Base-by-base conservation (phyloP, 1,140 invertebrate genomes). In the Brachionus rubens region DNA sequence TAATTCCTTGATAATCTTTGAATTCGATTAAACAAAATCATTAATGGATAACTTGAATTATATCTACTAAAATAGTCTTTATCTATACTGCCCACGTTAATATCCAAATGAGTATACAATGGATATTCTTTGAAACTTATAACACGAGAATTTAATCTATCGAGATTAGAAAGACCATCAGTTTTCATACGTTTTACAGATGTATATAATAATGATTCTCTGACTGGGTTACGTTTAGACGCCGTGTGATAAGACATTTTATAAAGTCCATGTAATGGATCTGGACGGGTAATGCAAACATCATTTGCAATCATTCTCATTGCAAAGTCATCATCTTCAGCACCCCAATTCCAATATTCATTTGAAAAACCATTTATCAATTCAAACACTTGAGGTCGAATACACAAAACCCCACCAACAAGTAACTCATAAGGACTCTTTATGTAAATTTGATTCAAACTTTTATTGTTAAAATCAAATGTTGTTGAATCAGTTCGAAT, bases 351-450 rank as follows among this genome's bases (percentile, higher is more conserved):
- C 85, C 88, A 92, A 84, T 90, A 94, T 36, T 88, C 81, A 85
- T 94, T 95, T 12, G 91, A 93, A 88, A 95, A 96, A 1, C 94
- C 94, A 86, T 97, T 96, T 4, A 92, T 88, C 76, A 84, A 82
- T 78, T 88, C 85, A 83, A 90, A 96, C 77, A 89, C 87, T 6
- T 86, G 81, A 7, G 85, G 85, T 47, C 80, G 83, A 62, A 90
- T 85, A 3, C 87, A 86, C 75, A 88, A 84, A 0, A 88, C 89
- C 9, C 89, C 89, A 14, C 89, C 89, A 83, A 97, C 96, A 75
- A 96, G 88, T 78, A 91, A 88, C 72, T 88, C 84, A 82, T 96
- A 96, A 78, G 92, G 93, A 81, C 94, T 86, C 83, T 91, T 92
- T 67, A 28, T 80, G 79, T 77, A 77, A 78, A 50, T 24, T 68